A percentile compares a stretch with the other conserved stretches of the same genome.
These are phyloP conservation scores for Daphoenositta chrysoptera DNA, from an alignment of 2,113 vertebrate genomes.

Conservation along the genomic window DNA sequence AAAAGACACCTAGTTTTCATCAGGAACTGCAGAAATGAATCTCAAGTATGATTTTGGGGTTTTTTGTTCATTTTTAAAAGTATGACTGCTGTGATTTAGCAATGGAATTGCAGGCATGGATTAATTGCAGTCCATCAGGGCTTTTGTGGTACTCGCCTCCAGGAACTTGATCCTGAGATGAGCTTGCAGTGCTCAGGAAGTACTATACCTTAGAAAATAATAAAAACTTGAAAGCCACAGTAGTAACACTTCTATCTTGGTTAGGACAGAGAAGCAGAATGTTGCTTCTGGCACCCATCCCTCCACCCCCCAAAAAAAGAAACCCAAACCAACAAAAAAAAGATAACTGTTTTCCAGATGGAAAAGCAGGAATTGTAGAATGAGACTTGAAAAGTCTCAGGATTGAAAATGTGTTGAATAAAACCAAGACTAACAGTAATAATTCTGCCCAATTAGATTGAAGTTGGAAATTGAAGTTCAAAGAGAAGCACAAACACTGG, in stretches of 20 bases:
- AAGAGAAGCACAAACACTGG: not conserved
- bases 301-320: accelerated
- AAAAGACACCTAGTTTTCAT: not conserved
- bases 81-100: not conserved
- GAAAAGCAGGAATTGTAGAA: not conserved
- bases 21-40: not conserved
- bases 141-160: not conserved
- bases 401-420: not conserved
- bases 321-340: not conserved
- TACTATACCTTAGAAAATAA: not conserved
- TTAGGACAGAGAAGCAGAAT: not conserved
- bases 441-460: not conserved
- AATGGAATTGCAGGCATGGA: not conserved
- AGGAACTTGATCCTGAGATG: not conserved
- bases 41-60: not conserved
- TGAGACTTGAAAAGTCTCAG: not conserved
- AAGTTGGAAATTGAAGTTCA: not conserved
- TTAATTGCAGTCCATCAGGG: not conserved
- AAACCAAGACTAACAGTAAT: not conserved
- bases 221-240: not conserved
- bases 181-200: not conserved
- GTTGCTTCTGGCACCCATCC: not conserved
- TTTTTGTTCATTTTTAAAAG: not conserved
- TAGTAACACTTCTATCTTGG: not conserved
- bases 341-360: not conserved